These are phyloP conservation scores for Haliclona indistincta DNA, from an alignment of 37 sponge, comb jelly and placozoan species.

Conservation along the genomic window DNA sequence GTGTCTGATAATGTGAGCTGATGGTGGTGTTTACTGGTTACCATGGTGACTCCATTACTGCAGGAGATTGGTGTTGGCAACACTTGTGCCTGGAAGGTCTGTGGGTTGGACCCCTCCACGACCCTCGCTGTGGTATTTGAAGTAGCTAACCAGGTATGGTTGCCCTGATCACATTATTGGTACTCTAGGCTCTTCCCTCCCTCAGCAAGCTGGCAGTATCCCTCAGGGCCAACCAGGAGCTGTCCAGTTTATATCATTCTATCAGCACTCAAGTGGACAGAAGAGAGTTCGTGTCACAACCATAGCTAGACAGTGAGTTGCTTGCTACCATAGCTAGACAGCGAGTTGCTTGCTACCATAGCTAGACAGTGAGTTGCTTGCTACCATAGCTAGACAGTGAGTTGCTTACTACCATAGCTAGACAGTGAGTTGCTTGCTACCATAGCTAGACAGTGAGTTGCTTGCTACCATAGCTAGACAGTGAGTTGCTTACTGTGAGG, in stretches of 20 bases:
- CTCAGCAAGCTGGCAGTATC: slow-evolving; percentile 77
- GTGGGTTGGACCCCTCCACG: slow-evolving; percentile 84
- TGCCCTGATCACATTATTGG: neutral
- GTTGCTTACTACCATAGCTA: neutral
- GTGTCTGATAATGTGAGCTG: slow-evolving; percentile 89
- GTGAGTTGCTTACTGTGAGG: too few relatives aligned
- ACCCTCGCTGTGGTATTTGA: slow-evolving; percentile 85
- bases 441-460: too few relatives aligned
- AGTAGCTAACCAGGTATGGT: slow-evolving; percentile 81
- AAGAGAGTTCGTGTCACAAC: slow-evolving; percentile 98
- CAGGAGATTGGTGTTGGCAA: slow-evolving; percentile 98
- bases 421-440: neutral
- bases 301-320: slow-evolving; percentile 91
- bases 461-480: too few relatives aligned
- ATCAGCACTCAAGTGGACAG: slow-evolving; percentile 92
- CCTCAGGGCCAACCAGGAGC: slow-evolving; percentile 87
- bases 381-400: neutral
- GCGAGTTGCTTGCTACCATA: neutral
- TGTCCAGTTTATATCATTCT: slow-evolving; percentile 96
- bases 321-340: slow-evolving; percentile 12
- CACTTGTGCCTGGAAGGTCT: slow-evolving; percentile 90
- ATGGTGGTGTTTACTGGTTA: neutral
- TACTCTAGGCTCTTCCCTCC: neutral
- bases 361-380: neutral
- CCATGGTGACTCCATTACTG: neutral